These are phyloP conservation scores for Perizoma flavofasciatum DNA, from an alignment of 2,888 invertebrate genomes.

Conservation along the genomic window DNA sequence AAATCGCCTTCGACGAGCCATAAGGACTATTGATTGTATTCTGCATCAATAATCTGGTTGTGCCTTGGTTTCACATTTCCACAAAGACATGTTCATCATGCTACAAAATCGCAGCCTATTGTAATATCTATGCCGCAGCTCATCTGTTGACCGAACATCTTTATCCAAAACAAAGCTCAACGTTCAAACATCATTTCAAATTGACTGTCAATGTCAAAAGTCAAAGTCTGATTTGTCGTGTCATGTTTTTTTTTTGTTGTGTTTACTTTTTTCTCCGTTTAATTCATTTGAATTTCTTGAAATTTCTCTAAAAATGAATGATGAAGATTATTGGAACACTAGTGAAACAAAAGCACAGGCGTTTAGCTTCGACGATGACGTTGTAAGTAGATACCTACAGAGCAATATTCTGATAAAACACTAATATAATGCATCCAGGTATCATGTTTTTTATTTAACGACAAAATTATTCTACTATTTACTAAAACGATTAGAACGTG, in stretches of 20 bases:
- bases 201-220: too few relatives aligned
- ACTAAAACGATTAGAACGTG: background rate
- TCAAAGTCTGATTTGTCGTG: too few relatives aligned
- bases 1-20: too few relatives aligned
- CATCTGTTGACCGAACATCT: too few relatives aligned
- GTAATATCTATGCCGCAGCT: too few relatives aligned
- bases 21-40: too few relatives aligned
- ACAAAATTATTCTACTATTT: background rate
- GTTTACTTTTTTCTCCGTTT: background rate
- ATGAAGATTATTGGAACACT: conserved; percentile 90
- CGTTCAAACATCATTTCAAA: too few relatives aligned
- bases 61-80: too few relatives aligned
- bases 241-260: background rate
- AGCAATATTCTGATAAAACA: background rate
- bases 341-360: conserved; percentile 88
- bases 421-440: background rate
- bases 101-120: too few relatives aligned
- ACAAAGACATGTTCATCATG: too few relatives aligned
- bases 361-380: conserved; percentile 91
- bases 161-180: too few relatives aligned
- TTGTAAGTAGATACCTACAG: conserved; percentile 76
- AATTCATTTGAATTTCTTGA: background rate
- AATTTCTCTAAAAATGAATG: conserved; percentile 49
- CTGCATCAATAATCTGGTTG: too few relatives aligned
- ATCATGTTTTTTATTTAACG: background rate